phyloP scores from a whole-genome alignment of 2,797 vertebrate genomes.

The Arrhamphus sclerolepis region DNA sequence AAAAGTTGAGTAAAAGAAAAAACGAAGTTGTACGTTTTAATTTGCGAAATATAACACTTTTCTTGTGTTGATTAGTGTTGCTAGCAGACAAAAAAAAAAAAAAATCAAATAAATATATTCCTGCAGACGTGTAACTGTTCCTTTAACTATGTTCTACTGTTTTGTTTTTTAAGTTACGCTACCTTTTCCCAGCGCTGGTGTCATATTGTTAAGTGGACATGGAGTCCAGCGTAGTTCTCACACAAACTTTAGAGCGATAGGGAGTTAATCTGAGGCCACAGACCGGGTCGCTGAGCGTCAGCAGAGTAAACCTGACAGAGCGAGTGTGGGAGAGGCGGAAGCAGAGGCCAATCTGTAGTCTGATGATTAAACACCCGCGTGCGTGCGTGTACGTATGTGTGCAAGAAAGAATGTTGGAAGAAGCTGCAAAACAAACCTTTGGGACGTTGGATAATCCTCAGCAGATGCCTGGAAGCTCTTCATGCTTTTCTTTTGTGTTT shows the following conservation, averaged over 20 bases:
- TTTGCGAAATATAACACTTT: no score
- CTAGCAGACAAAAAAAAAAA: no score
- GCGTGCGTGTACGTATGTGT: no score
- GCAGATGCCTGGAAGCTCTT: conserved; percentile 19
- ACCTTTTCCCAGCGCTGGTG: background rate
- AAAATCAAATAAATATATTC: no score
- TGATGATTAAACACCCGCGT: conserved; percentile 61
- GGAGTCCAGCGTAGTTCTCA: conserved; percentile 36
- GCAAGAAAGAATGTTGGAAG: conserved; percentile 13
- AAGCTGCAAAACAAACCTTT: conserved; percentile 37
- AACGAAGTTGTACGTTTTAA: background rate
- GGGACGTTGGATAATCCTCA: conserved; percentile 49
- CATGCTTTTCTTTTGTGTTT: conserved; percentile 2
- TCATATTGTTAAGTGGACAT: conserved; percentile 7
- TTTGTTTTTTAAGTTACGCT: background rate
- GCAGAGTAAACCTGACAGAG: conserved; percentile 23
- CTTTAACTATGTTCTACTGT: conserved; percentile 1
- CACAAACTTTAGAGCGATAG: conserved; percentile 22
- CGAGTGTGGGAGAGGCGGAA: conserved; percentile 52
- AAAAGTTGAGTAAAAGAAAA: background rate
- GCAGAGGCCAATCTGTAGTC: conserved; percentile 55
- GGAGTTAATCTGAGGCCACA: conserved; percentile 41
- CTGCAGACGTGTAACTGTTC: background rate
- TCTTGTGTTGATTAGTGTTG: no score
- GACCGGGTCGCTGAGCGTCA: conserved; percentile 35